Evolutionary conservation across 2,113 vertebrate species (phyloP), one percentile per base, ranked within the genome.

Genomic region (Pterocles burchelli): DNA sequence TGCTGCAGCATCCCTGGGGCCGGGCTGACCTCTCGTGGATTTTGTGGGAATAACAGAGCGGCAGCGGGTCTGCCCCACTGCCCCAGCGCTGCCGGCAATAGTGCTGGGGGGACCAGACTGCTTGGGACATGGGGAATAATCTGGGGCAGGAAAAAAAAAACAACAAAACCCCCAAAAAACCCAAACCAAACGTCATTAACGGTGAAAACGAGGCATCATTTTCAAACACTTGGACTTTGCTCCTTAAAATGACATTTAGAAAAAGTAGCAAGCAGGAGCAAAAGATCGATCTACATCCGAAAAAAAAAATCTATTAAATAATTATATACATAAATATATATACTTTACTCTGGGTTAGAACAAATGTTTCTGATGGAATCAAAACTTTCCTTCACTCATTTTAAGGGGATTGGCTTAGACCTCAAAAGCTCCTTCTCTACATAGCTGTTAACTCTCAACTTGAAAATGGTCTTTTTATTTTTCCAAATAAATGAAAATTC

Each of bases 21-120:
- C 18, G 45, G 68, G 41, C 13, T 89, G 93, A 92, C 89, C 72
- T 57, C 95, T 92, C n/a, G 33, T 84, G 96, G 93, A 59, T 46
- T 48, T 48, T 7, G 19, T 5, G 49, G 17, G 82, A 96, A 94
- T 36, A 61, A 85, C 78, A 89, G 63, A 63, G 76, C 15, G 7
- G 31, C 21, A 6, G 29, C 8, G 5, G 36, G 21, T 3, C 34
- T 13, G 55, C 26, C 43, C 26, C 11, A 18, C 36, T 13, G 1
- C 20, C 52, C 38, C 65, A 67, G 61, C 10, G 3, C 16, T 17
- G 22, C 21, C 11, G 33, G 17, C 33, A 28, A 33, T 13, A 20
- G 24, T 4, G 33, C 2, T 29, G 15, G 49, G 2, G n/a, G 57
- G 22, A 22, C 8, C 66, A 25, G 2, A 19, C 17, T 2, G 1